phyloP scores from a whole-genome alignment of 2,797 vertebrate genomes.

The Gouania willdenowi region DNA sequence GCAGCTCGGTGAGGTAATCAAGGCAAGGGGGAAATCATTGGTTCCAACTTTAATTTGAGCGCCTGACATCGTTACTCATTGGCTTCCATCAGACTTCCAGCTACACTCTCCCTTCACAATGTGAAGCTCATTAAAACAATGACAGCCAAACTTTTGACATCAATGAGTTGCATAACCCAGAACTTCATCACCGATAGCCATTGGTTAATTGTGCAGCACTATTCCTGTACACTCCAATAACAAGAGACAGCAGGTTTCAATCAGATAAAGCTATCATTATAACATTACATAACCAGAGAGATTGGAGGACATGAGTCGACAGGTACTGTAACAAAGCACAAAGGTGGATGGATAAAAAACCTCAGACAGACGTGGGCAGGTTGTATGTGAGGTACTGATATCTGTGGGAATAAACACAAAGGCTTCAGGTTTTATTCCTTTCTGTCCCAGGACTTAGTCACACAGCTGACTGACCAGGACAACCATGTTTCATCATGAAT shows the following conservation, averaged over 20 bases:
- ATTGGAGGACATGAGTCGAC: not conserved
- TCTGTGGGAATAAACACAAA: conserved; percentile 26
- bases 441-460: conserved; percentile 9
- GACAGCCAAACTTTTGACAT: conserved; percentile 28
- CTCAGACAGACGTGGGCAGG: conserved; percentile 5
- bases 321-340: conserved; percentile 9
- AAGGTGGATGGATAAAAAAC: conserved; percentile 6
- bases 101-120: conserved; percentile 18
- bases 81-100: conserved; percentile 14
- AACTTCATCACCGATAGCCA: conserved; percentile 10
- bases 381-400: conserved; percentile 23
- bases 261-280: conserved; percentile 1
- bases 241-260: conserved; percentile 13
- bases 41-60: conserved; percentile 25
- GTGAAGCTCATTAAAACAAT: conserved; percentile 32
- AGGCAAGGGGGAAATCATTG: conserved; percentile 39
- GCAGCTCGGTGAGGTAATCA: conserved; percentile 45
- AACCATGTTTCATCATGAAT: conserved; percentile 17
- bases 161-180: conserved; percentile 38
- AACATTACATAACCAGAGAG: not conserved
- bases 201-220: too few relatives aligned
- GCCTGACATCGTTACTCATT: too few relatives aligned
- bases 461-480: not conserved
- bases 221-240: too few relatives aligned
- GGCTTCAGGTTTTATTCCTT: conserved; percentile 37